These are phyloP conservation scores for Apamea crenata DNA, from an alignment of 2,888 invertebrate genomes.

Conservation along the genomic window DNA sequence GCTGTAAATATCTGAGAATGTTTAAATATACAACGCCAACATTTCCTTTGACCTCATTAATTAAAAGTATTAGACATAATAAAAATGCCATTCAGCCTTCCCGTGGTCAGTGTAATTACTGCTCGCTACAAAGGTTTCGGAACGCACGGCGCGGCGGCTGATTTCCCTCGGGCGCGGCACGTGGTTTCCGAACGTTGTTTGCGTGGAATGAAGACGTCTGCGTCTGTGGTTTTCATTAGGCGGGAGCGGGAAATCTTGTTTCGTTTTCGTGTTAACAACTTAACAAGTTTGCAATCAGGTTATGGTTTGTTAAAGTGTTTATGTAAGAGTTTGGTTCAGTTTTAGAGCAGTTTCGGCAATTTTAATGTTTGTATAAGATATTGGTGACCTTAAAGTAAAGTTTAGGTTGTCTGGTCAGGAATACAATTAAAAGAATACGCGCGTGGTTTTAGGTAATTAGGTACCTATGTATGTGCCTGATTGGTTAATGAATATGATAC, in stretches of 20 bases:
- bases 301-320: slow-evolving; percentile 43
- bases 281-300: slow-evolving; percentile 41
- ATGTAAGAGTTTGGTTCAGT: slow-evolving; percentile 39
- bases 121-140: slow-evolving; percentile 60
- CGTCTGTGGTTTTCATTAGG: slow-evolving; percentile 65
- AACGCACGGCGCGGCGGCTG: slow-evolving; percentile 55
- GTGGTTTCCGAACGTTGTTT: slow-evolving; percentile 63
- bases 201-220: slow-evolving; percentile 64
- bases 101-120: slow-evolving; percentile 68
- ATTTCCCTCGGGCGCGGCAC: slow-evolving; percentile 66
- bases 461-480: background rate
- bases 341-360: slow-evolving; percentile 5
- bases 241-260: slow-evolving; percentile 65
- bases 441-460: background rate
- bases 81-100: slow-evolving; percentile 61
- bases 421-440: too few relatives aligned
- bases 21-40: slow-evolving; percentile 1
- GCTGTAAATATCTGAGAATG: background rate
- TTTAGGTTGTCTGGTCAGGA: background rate
- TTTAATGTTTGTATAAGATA: slow-evolving; percentile 13
- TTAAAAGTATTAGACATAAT: slow-evolving; percentile 59
- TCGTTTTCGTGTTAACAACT: slow-evolving; percentile 55
- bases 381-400: background rate
- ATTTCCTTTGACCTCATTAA: slow-evolving; percentile 48
- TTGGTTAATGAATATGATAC: background rate